A percentile compares a stretch with the other conserved stretches of the same genome.
Evolutionary conservation across 35 echinoderm and acorn worm genomes (phyloP).

Genomic region (Stichopus chloronotus): DNA sequence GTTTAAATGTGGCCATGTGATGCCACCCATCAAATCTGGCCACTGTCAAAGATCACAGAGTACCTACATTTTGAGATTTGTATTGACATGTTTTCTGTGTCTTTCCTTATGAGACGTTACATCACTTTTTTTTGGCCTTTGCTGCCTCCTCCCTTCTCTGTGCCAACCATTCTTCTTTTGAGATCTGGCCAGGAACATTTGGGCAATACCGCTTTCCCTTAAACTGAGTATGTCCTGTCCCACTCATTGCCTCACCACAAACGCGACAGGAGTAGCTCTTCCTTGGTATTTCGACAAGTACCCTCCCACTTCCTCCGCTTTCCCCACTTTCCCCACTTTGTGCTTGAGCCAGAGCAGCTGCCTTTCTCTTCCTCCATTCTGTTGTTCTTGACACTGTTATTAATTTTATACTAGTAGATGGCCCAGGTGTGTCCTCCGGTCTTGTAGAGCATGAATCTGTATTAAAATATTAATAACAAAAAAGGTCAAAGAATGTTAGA

Average conservation of each 20-base stretch:
- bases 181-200: not conserved
- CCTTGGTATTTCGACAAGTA: not conserved
- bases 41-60: not conserved
- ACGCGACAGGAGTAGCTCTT: slow-evolving; percentile 1
- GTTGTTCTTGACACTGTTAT: slow-evolving; percentile 14
- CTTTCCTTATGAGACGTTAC: not conserved
- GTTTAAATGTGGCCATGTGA: no score
- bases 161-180: not conserved
- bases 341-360: not conserved
- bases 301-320: not conserved
- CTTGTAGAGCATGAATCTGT: not conserved
- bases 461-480: no score
- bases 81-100: not conserved
- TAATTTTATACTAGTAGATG: not conserved
- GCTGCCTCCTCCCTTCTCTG: not conserved
- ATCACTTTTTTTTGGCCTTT: not conserved
- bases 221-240: slow-evolving; percentile 15
- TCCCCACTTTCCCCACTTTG: not conserved
- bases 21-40: not conserved
- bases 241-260: slow-evolving; percentile 7
- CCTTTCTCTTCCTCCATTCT: slow-evolving; percentile 22
- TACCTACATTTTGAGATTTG: not conserved
- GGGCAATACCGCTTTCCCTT: slow-evolving; percentile 8
- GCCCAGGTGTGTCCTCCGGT: not conserved
- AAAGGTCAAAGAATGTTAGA: no score